These are phyloP conservation scores for Gopherus flavomarginatus DNA, from an alignment of 2,113 vertebrate species.

Conservation along the genomic window DNA sequence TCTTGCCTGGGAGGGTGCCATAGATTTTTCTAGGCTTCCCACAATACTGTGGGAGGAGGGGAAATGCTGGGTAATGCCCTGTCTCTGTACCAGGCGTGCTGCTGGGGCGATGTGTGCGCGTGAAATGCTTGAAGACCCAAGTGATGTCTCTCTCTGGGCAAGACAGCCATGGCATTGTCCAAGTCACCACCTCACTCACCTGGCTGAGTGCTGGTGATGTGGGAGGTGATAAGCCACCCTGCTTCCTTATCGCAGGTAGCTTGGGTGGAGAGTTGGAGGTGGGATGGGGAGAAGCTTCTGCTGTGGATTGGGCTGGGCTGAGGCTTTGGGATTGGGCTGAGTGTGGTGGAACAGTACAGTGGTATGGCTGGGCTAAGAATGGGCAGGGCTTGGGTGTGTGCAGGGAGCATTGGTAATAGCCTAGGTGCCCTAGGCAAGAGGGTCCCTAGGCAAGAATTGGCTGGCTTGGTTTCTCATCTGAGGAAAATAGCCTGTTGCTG, in stretches of 20 bases:
- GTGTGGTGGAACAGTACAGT: too few species aligned
- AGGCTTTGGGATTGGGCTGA: neutral
- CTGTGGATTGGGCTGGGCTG: neutral
- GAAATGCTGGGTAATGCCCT: neutral
- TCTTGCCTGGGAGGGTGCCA: neutral
- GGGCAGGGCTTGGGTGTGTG: too few species aligned
- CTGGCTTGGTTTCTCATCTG: neutral
- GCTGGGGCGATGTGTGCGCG: neutral
- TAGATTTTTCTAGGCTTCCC: neutral
- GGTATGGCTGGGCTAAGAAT: too few species aligned
- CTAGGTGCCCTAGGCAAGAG: neutral
- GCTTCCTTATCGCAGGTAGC: too few species aligned
- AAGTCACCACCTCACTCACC: neutral
- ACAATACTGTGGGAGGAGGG: neutral
- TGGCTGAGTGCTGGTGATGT: neutral
- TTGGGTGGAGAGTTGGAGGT: too few species aligned
- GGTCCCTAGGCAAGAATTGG: neutral
- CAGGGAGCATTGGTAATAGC: neutral
- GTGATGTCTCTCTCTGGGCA: neutral
- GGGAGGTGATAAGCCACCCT: neutral
- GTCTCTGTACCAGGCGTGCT: neutral
- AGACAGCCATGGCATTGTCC: neutral
- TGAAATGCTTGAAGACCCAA: neutral
- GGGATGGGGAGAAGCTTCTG: neutral
- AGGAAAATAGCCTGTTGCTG: neutral